A percentile compares a stretch with the other conserved stretches of the same genome.
phyloP scores from a whole-genome alignment of 2,113 vertebrate genomes.

The Peromyscus californicus region DNA sequence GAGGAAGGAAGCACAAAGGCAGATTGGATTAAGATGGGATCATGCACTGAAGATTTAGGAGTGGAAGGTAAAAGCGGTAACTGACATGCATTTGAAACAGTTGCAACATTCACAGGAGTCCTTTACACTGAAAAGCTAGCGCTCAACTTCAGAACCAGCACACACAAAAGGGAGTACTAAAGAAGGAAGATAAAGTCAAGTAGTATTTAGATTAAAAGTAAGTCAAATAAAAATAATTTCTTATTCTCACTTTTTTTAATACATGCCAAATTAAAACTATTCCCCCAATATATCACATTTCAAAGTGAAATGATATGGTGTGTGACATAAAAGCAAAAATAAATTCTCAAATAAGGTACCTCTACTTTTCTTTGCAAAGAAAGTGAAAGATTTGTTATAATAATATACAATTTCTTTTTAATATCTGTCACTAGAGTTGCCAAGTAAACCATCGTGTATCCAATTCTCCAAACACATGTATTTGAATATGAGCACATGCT shows the following conservation, averaged over 20 bases:
- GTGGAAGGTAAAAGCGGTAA: not conserved
- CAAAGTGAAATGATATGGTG: not conserved
- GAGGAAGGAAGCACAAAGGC: slow-evolving; percentile 10
- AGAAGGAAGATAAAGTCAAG: not conserved
- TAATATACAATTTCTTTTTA: not conserved
- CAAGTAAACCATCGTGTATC: not conserved
- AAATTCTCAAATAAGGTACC: not conserved
- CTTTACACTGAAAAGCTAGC: not conserved
- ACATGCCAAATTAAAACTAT: not conserved
- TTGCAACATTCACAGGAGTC: not conserved
- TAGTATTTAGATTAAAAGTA: not conserved
- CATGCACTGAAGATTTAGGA: slow-evolving; percentile 54
- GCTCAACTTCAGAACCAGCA: not conserved
- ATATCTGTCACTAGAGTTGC: not conserved
- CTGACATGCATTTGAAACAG: slow-evolving; percentile 23
- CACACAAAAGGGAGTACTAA: not conserved
- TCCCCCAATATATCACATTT: not conserved
- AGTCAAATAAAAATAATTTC: not conserved
- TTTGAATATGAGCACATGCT: not conserved
- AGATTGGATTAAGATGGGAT: slow-evolving; percentile 77
- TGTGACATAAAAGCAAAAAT: not conserved
- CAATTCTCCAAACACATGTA: not conserved
- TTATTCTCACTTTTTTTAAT: not conserved
- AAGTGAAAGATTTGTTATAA: not conserved
- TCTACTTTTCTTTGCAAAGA: not conserved